Evolutionary conservation across 2,888 invertebrate genomes (phyloP).

Genomic region (Aphodius granarius): DNA sequence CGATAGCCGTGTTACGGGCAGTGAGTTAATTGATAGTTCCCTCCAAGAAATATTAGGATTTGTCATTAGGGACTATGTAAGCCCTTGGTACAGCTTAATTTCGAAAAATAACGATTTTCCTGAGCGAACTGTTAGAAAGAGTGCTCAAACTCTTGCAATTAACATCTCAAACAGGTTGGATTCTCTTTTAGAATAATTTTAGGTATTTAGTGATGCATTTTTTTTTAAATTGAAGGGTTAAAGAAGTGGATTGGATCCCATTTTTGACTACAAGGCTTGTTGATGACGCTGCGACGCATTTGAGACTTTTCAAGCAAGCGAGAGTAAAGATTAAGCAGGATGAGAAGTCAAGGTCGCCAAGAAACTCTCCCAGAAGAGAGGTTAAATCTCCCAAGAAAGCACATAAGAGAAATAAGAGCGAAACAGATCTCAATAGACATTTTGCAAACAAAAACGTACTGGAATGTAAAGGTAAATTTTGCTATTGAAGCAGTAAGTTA

Average conservation of each 20-base stretch:
- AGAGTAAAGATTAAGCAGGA: constrained; percentile 54
- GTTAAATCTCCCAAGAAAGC: constrained; percentile 49
- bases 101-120: constrained; percentile 76
- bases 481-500: constrained; percentile 5
- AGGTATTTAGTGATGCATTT: not conserved
- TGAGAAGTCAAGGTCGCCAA: constrained; percentile 42
- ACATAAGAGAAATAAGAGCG: constrained; percentile 73
- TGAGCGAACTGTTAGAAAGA: constrained; percentile 64
- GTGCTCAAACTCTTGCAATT: constrained; percentile 71
- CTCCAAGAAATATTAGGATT: constrained; percentile 82
- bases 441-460: constrained; percentile 47
- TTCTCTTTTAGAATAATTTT: not conserved
- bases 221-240: constrained; percentile 55
- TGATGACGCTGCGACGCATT: constrained; percentile 88
- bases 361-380: constrained; percentile 48
- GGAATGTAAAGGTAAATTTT: constrained; percentile 49
- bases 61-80: constrained; percentile 80
- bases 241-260: constrained; percentile 89
- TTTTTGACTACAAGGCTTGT: constrained; percentile 84
- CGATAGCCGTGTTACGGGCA: constrained; percentile 75
- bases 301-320: constrained; percentile 83
- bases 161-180: constrained; percentile 70
- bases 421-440: constrained; percentile 71
- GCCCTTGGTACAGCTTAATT: constrained; percentile 70
- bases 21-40: constrained; percentile 83